Conservation (phyloP, 2,113 vertebrate species). For the Telmatochromis bifrenatus region DNA sequence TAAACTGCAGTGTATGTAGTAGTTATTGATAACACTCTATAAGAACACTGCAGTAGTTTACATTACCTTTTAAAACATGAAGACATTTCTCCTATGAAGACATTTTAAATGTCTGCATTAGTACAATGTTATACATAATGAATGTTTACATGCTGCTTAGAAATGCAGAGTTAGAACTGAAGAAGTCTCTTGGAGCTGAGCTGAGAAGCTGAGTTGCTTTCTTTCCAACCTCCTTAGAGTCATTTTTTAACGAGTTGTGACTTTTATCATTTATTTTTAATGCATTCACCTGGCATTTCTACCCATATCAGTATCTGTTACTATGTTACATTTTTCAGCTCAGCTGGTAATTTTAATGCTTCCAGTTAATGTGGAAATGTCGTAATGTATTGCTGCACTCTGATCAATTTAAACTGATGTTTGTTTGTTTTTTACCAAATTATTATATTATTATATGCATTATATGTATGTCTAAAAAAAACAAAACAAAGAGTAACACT, state of each 20-base stretch:
- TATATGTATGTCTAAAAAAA: background rate
- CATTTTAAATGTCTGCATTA: background rate
- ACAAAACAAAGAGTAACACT: background rate
- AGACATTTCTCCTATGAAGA: background rate
- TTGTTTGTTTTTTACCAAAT: background rate
- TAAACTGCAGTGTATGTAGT: background rate
- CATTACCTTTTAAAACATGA: background rate
- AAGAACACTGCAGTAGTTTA: background rate
- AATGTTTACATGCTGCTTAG: background rate
- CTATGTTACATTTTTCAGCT: background rate
- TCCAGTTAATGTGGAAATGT: background rate
- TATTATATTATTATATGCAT: background rate
- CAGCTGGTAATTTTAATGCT: background rate
- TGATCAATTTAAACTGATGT: background rate
- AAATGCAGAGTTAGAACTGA: background rate
- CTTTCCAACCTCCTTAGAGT: background rate
- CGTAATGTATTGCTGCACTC: accelerated
- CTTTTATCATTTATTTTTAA: background rate
- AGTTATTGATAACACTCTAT: background rate
- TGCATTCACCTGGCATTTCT: background rate
- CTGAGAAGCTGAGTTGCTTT: background rate
- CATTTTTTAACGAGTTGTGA: background rate
- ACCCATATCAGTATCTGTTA: background rate
- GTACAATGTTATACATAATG: background rate
- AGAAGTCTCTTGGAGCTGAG: background rate